Evolutionary conservation across 2,113 vertebrate genomes (phyloP).

Genomic region (Pituophis catenifer): DNA sequence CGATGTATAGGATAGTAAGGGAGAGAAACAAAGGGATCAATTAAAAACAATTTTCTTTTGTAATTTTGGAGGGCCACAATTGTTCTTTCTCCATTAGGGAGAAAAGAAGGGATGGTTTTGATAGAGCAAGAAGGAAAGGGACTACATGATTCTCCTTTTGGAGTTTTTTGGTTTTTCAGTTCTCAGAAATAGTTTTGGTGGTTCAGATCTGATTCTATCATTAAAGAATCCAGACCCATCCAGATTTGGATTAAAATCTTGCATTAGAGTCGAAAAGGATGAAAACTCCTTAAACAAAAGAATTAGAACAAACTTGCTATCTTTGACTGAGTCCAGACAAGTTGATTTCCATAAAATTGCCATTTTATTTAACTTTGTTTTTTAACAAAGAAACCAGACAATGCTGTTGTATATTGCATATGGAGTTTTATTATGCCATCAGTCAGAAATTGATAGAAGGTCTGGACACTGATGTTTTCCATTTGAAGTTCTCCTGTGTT

Average conservation of each 20-base stretch:
- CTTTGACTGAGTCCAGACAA: background rate
- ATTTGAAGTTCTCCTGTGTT: background rate
- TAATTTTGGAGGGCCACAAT: background rate
- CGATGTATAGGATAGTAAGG: background rate
- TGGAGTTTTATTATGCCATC: background rate
- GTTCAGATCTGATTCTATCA: background rate
- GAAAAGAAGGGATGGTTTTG: background rate
- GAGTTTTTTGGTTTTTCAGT: background rate
- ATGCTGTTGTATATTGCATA: background rate
- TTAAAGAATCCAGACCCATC: background rate
- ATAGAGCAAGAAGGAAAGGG: background rate
- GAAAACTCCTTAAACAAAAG: background rate
- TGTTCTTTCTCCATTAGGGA: background rate
- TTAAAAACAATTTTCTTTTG: background rate
- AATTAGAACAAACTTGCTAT: background rate
- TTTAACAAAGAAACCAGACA: background rate
- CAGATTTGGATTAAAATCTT: background rate
- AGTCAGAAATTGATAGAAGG: background rate
- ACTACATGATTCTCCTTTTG: background rate
- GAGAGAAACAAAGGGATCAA: background rate
- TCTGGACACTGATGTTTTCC: background rate
- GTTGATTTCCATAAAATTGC: background rate
- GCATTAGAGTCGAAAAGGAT: background rate
- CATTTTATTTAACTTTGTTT: background rate
- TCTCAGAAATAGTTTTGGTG: background rate